Evolutionary conservation across 2,113 vertebrate species (phyloP).

Genomic region (Neodon shergylaensis): DNA sequence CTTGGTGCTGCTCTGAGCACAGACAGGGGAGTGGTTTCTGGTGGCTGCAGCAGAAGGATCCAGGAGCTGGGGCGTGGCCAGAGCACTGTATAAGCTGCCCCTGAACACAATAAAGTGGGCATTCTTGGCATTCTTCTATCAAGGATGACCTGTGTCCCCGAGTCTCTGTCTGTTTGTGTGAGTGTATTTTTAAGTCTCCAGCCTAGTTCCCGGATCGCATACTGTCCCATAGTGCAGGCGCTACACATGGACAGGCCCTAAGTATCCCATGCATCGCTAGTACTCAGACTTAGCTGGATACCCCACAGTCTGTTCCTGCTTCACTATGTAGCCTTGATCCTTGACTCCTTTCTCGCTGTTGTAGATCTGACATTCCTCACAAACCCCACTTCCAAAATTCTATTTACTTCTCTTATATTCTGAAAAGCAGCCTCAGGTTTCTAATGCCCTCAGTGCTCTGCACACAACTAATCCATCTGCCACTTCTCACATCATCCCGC

Average conservation of each 20-base stretch:
- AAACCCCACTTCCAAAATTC: constrained; percentile 8
- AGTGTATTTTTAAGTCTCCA: no score
- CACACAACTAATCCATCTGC: constrained; percentile 2
- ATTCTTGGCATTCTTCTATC: no score
- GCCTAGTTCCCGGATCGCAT: no score
- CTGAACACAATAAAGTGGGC: no score
- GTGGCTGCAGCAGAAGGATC: no score
- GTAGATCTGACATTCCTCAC: neutral
- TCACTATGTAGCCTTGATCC: neutral
- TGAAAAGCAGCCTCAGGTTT: neutral
- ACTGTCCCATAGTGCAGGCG: no score
- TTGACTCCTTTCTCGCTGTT: constrained; percentile 31
- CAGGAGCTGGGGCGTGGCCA: no score
- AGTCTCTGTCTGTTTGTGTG: no score
- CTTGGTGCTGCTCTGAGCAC: no score
- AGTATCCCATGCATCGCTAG: neutral
- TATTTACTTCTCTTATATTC: neutral
- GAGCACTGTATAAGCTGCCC: no score
- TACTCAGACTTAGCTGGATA: neutral
- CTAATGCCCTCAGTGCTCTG: neutral
- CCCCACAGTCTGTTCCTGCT: neutral
- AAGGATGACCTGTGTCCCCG: no score
- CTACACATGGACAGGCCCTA: neutral
- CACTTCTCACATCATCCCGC: neutral
- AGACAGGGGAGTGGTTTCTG: no score